Evolutionary conservation across 2,797 vertebrate species (phyloP).

Genomic region (Hybognathus amarus): DNA sequence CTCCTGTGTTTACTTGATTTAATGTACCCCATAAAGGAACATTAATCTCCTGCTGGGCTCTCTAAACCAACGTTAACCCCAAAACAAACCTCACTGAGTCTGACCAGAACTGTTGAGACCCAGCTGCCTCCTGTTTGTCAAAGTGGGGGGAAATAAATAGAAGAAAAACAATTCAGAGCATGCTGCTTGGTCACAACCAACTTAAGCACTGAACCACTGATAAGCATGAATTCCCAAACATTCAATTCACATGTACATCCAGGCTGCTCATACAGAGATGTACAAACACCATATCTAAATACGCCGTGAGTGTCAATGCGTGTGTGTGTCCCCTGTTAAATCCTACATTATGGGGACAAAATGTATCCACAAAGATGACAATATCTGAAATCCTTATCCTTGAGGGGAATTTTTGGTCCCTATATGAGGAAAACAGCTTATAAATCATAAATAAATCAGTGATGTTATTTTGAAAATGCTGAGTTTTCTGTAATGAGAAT

Average conservation of each 20-base stretch:
- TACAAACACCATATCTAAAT: not conserved
- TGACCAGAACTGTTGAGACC: conserved; percentile 46
- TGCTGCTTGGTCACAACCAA: conserved; percentile 26
- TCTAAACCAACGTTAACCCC: conserved; percentile 43
- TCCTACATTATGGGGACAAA: too few relatives aligned
- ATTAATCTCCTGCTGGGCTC: conserved; percentile 30
- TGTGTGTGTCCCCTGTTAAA: too few relatives aligned
- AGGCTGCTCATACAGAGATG: not conserved
- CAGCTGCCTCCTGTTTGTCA: conserved; percentile 45
- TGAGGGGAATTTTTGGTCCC: too few relatives aligned
- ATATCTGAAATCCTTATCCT: too few relatives aligned
- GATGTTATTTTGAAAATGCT: too few relatives aligned
- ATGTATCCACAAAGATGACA: too few relatives aligned
- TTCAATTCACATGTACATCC: not conserved
- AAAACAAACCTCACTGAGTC: conserved; percentile 11
- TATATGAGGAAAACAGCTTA: too few relatives aligned
- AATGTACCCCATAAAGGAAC: conserved; percentile 32
- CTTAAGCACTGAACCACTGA: not conserved
- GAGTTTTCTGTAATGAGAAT: too few relatives aligned
- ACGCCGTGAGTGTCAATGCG: too few relatives aligned
- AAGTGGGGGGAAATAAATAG: not conserved
- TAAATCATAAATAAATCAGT: too few relatives aligned
- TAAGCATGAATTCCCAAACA: not conserved
- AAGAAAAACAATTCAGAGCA: conserved; percentile 25
- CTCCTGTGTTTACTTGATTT: conserved; percentile 40